Base-by-base conservation (phyloP, 2,888 invertebrate species). In the Papilio demoleus region DNA sequence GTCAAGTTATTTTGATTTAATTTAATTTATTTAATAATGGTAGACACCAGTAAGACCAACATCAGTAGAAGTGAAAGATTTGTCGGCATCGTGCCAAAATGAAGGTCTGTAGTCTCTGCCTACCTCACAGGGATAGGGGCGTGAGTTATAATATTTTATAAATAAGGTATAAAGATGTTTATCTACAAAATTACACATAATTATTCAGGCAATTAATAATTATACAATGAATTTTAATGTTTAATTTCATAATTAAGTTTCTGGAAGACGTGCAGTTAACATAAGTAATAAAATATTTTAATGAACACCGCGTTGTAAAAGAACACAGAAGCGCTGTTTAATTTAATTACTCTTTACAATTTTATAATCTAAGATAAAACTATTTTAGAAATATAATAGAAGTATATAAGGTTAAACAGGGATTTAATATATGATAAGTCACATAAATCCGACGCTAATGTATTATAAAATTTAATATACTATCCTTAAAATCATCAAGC, bases 251-350 rank as follows among this genome's bases (percentile, higher is more conserved):
- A 68, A 68, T 64, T 64, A 64, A 50, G n/a, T 68, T 68, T 64
- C 64, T 50, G 50, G 34, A 27, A 62, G 40, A 68, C 63, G 59
- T 60, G 58, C 58, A 60, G 68, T 64, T 68, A 63, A 9, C 27
- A 22, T 68, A 47, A 59, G 59, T 68, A 64, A 68, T 68, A 68
- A 68, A 68, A 64, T 64, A 64, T 64, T 68, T 68, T 68, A 68
- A 68, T 64, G 64, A 68, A 47, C 9, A 36, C 47, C 34, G 56
- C 62, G 31, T 61, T 4, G 31, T 19, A 22, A 45, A 45, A 56
- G 36, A 36, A 50, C n/a, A 50, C 27, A 50, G 24, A 3, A 36
- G 50, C 31, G 9, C 24, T 24, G 36, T 63, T 63, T 47, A 38
- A 53, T 22, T 64, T 47, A 64, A 14, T 38, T 36, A 38, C 53